Percentiles rank a stretch among this genome's conserved stretches.
Evolutionary conservation across 23 tunicate species (phyloP).

Genomic region (Phallusia fumigata): DNA sequence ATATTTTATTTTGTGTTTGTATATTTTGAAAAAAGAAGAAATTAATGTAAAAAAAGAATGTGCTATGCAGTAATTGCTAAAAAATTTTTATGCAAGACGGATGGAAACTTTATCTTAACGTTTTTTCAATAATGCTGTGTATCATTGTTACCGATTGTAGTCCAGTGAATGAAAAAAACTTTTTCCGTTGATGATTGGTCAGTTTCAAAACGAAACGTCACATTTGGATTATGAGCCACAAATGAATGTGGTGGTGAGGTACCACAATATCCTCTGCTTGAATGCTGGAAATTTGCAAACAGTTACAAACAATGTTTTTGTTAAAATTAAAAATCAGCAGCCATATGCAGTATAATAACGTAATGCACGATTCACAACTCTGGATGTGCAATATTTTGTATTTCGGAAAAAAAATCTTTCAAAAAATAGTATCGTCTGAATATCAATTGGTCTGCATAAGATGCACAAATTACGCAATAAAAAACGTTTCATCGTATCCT

Average conservation of each 20-base stretch:
- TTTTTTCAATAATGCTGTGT: too few relatives aligned
- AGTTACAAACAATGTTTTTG: too few relatives aligned
- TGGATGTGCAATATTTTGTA: not conserved
- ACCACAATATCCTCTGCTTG: conserved; percentile 2
- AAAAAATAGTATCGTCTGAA: too few relatives aligned
- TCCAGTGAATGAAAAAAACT: not conserved
- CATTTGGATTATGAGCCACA: not conserved
- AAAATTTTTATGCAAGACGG: too few relatives aligned
- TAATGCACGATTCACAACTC: too few relatives aligned
- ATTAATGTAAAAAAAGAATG: too few relatives aligned
- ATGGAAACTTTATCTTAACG: too few relatives aligned
- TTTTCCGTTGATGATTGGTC: not conserved
- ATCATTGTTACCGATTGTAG: not conserved
- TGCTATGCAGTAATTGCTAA: too few relatives aligned
- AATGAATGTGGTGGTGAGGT: not conserved
- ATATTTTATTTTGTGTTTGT: too few relatives aligned
- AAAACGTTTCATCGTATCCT: not conserved
- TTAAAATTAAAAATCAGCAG: too few relatives aligned
- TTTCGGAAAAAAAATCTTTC: not conserved
- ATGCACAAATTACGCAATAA: not conserved
- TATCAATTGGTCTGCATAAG: not conserved
- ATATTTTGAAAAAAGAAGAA: too few relatives aligned
- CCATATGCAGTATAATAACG: too few relatives aligned
- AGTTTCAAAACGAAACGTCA: not conserved
- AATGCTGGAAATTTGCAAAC: not conserved